Base-by-base conservation (phyloP, 2,888 invertebrate genomes). In the Mythimna pallens region DNA sequence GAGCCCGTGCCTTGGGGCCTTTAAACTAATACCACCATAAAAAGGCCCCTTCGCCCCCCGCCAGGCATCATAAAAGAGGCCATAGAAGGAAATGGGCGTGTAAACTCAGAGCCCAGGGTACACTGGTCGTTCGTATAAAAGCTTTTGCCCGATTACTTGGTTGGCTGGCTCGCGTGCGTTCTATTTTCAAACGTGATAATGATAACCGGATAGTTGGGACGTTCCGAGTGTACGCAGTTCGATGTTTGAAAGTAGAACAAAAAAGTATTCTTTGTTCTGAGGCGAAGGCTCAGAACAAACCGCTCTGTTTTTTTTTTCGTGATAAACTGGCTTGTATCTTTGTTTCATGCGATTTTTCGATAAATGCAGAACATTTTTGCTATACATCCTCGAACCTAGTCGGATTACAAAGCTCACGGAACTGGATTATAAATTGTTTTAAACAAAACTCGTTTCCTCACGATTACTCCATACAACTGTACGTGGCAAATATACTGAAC, bases 151-250 rank as follows among this genome's bases (percentile, higher is more conserved):
- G 96, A 95, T 95, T 95, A 95, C 95, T 93, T 92, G 93, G 90
- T 90, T 91, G 94, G 93, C 92, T 92, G 93, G 92, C 91, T 95
- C 93, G 95, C 95, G 95, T 95, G 96, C 94, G 95, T 95, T 95
- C 95, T 94, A 94, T 95, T 95, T 95, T 94, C 93, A 93, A 94
- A 95, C 92, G 95, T 94, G 95, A 94, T 95, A 95, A 95, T 95
- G 95, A 94, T 95, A 95, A 95, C 93, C 93, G 94, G 93, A 93
- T 94, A 92, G 92, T 89, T 84, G 80, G 85, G 83, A 85, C 80
- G 86, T 79, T 85, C 80, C 86, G 85, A 83, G 81, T 84, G 64
- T 82, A 81, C 81, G 81, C 85, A 79, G 73, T 87, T 86, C 73
- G 78, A 70, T 76, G 73, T 85, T 87, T 87, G 78, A 84, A 87